Evolutionary conservation across 2,797 vertebrate species (phyloP).

Genomic region (Platalea minor): DNA sequence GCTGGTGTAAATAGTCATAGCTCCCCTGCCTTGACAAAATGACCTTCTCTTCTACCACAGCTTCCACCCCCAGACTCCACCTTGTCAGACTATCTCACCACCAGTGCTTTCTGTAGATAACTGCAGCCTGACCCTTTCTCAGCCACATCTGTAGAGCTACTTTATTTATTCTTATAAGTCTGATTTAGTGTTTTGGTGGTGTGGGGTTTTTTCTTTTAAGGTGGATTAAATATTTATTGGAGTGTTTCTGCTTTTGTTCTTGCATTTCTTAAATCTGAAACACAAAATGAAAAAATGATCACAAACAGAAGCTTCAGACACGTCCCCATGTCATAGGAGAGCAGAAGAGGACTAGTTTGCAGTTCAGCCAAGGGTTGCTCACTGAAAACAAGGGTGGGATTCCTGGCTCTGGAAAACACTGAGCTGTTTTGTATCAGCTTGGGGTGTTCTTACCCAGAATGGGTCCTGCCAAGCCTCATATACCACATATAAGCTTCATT

Average conservation of each 20-base stretch:
- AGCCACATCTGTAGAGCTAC: neutral
- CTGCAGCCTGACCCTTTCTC: neutral
- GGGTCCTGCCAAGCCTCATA: neutral
- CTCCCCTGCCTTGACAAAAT: neutral
- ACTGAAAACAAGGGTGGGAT: neutral
- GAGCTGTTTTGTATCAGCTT: neutral
- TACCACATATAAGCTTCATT: neutral
- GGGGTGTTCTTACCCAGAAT: neutral
- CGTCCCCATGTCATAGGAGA: neutral
- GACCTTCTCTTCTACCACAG: constrained; percentile 3
- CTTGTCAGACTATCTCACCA: neutral
- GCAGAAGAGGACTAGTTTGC: neutral
- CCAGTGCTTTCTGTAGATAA: neutral
- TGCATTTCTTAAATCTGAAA: neutral
- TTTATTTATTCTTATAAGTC: neutral
- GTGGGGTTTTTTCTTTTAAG: neutral
- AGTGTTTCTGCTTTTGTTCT: neutral
- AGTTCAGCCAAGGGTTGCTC: neutral
- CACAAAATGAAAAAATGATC: neutral
- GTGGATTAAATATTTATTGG: neutral
- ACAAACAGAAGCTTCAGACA: neutral
- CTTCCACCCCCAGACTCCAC: constrained; percentile 4
- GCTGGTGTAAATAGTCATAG: neutral
- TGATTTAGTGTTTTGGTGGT: neutral
- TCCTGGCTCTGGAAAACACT: neutral